Base-by-base conservation (phyloP, 2,888 invertebrate genomes). In the Liopterus haemorrhoidalis region DNA sequence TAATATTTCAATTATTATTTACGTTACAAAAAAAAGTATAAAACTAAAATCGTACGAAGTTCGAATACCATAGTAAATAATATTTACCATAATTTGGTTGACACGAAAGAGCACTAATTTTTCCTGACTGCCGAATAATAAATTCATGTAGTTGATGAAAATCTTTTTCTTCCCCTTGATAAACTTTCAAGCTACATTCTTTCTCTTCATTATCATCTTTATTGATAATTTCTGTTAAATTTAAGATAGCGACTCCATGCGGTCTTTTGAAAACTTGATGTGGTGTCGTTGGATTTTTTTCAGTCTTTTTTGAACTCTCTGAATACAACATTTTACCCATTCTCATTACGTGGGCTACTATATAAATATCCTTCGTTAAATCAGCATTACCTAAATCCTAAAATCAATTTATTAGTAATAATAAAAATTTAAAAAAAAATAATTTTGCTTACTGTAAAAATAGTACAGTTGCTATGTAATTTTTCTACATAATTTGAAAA, bases 91-190 rank as follows among this genome's bases (percentile, higher is more conserved):
- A 90, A 59, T 86, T 86, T 35, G 85, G 85, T 61, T 88, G 89
- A 45, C 85, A 85, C 0, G 85, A 82, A 36, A 91, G 70, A 14
- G 85, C 81, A 54, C 82, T 88, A 63, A 82, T 89, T 69, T 92
- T 92, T 58, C 82, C 84, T 46, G 85, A 81, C 64, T 85, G 87
- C 54, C 84, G 79, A 54, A 95, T 91, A 15, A 94, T 76, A 61
- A 85, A 80, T 62, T 95, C 94, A 64, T 92, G 93, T 44, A 93
- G 68, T 60, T 88, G 86, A 62, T 88, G 83, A 57, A 90, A 94
- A 62, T 93, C 92, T 66, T 88, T 91, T 63, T 94, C 88, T 64
- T 89, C 88, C 38, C 84, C 82, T 71, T 87, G 87, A 59, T 81
- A 86, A 1, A 90, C 81, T 74, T 85, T 86, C 59, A 86, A 82